phyloP scores from a whole-genome alignment of 2,888 invertebrate species.

The Venusia cambrica region DNA sequence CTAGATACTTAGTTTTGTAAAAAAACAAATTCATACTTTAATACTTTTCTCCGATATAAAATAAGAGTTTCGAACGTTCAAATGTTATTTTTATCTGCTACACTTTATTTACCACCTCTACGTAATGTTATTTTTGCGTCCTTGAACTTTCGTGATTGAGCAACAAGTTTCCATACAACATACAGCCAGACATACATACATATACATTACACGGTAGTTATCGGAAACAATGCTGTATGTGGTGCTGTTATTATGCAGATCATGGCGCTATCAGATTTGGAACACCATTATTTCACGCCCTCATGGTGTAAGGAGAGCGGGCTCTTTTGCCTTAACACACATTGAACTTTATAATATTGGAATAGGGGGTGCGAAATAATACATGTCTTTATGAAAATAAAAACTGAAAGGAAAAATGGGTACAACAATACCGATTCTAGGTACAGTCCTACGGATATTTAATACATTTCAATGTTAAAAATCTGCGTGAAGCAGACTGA shows the following conservation, averaged over 20 bases:
- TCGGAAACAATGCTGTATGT: constrained; percentile 24
- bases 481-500: no score
- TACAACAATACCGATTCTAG: no score
- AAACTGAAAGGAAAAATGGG: no score
- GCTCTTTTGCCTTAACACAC: no score
- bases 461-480: no score
- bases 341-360: no score
- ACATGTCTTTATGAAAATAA: no score
- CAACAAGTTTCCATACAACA: constrained; percentile 24
- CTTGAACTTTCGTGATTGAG: constrained; percentile 39
- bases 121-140: constrained; percentile 21
- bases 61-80: no score
- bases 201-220: constrained; percentile 15
- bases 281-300: constrained; percentile 17
- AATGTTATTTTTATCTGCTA: constrained; percentile 2
- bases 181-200: constrained; percentile 17
- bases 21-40: no score
- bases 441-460: no score
- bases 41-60: no score
- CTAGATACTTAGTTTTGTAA: not conserved
- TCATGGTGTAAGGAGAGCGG: constrained; percentile 4
- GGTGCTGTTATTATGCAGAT: constrained; percentile 22
- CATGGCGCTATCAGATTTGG: constrained; percentile 11
- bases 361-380: no score
- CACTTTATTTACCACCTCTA: constrained; percentile 24